Evolutionary conservation across 2,888 invertebrate genomes (phyloP), one percentile per base, ranked within the genome.

Genomic region (Thymelicus acteon): DNA sequence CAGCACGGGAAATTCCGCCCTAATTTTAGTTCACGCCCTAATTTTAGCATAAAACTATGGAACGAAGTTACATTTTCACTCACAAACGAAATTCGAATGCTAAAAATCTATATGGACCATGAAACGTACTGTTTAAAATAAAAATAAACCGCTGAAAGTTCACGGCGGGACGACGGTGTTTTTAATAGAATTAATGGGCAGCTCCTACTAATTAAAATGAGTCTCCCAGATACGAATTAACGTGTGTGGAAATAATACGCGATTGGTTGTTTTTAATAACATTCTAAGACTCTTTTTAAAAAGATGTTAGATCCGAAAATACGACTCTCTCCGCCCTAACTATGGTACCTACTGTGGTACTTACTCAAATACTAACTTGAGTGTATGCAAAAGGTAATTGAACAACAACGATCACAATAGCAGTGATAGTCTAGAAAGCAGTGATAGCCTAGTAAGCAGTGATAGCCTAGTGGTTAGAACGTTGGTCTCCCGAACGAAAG

Each of bases 131-230:
- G 54, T n/a, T n/a, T 57, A 12, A 6, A 57, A 15, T 66, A 66
- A 66, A 66, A 60, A 60, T 66, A 66, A 58, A 47, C 60, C 24
- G 60, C 66, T 60, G 48, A 67, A 67, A 67, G 66, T 60, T 67
- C 66, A 67, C 58, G 10, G 37, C 66, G 60, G 54, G 57, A 58
- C 57, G 66, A 10, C 66, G 48, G 24, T 19, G 65, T 67, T 66
- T 44, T 61, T 61, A 24, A 61, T 44, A 61, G 61, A 61, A 31
- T 57, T 57, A 57, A 57, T 57, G 57, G 57, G 57, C 57, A 57
- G 57, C 57, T 57, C 57, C 13, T 24, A 57, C 57, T 57, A 57
- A 57, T 57, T 57, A 57, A 57, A 57, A 57, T 31, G 57, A 5
- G 8, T 47, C 58, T 58, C 44, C 58, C 24, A 57, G 57, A 31